Evolutionary conservation across 2,888 invertebrate genomes (phyloP), one percentile per base, ranked within the genome.

Genomic region (Watsonalla cultraria): DNA sequence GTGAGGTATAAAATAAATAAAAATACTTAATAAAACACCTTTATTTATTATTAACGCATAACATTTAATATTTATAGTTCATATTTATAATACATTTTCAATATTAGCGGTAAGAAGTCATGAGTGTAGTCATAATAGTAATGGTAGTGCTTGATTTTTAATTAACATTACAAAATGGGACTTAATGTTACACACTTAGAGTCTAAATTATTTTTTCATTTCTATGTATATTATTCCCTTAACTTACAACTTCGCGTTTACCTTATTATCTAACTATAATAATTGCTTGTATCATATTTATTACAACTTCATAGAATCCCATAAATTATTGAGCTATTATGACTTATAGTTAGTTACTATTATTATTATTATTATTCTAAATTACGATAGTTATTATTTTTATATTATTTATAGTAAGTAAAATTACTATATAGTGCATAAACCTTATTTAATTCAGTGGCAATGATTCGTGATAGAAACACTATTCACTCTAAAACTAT

Each of bases 21-120:
- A 33, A 47, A 51, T 45, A 45, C 57, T 54, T 71, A 88, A 84
- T 82, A 66, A 89, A 87, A 87, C 80, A 55, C 76, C 54, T 15
- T 37, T 52, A 49, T 79, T 78, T 92, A 93, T 93, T 92, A 92
- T 93, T 93, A 93, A 93, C 93, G 93, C 93, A 92, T 93, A 93
- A 93, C 93, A 93, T 93, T 91, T 91, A 92, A 90, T 91, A 90
- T 90, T 91, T 90, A 91, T 91, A 91, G 86, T 90, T 91, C 84
- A 91, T 90, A 86, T 90, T 87, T 91, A 91, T 91, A 87, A 84
- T 91, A 91, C 91, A 91, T 88, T 91, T n/a, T 86, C 86, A 90
- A 86, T 91, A 86, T 88, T 91, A 91, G 90, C 90, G 76, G 78
- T 89, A 84, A 90, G 90, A 90, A 89, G 81, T 86, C 81, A 88